Evolutionary conservation across 2,797 vertebrate species (phyloP).

Genomic region (Phrynocephalus guinanensis): DNA sequence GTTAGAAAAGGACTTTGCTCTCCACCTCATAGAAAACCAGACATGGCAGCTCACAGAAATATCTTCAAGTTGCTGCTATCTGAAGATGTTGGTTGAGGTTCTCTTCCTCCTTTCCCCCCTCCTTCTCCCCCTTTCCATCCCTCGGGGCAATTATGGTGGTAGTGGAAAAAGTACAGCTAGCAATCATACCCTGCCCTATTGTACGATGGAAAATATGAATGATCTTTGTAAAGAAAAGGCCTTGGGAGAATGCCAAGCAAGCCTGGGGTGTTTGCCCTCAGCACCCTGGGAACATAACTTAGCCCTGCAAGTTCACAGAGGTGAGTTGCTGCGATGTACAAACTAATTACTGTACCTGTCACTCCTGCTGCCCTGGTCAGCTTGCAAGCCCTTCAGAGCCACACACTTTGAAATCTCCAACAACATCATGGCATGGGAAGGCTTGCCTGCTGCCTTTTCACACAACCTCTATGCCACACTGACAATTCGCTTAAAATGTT

Average conservation of each 20-base stretch:
- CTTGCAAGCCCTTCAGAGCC: neutral
- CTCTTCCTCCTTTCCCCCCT: neutral
- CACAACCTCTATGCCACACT: neutral
- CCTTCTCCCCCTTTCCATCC: neutral
- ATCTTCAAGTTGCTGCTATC: conserved; percentile 9
- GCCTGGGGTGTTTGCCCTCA: conserved; percentile 1
- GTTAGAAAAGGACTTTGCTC: neutral
- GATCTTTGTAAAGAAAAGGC: neutral
- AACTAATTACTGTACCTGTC: conserved; percentile 14
- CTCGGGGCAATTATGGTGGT: neutral
- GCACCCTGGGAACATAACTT: conserved; percentile 13
- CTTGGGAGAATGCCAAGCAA: conserved; percentile 51
- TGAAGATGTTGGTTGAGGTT: fast-evolving
- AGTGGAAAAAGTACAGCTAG: neutral
- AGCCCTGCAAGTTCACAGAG: fast-evolving
- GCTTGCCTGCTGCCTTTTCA: neutral
- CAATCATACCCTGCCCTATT: neutral
- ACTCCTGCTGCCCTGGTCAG: conserved; percentile 24
- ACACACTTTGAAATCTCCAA: fast-evolving
- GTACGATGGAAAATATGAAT: conserved; percentile 46
- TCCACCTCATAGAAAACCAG: conserved; percentile 25
- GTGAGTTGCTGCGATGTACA: neutral
- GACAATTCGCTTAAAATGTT: neutral
- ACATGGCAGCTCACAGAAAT: neutral
- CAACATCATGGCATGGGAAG: neutral